Percentiles rank a stretch among this genome's conserved stretches.
These are phyloP conservation scores for Silurus aristotelis DNA, from an alignment of 2,797 vertebrate species.

Conservation along the genomic window DNA sequence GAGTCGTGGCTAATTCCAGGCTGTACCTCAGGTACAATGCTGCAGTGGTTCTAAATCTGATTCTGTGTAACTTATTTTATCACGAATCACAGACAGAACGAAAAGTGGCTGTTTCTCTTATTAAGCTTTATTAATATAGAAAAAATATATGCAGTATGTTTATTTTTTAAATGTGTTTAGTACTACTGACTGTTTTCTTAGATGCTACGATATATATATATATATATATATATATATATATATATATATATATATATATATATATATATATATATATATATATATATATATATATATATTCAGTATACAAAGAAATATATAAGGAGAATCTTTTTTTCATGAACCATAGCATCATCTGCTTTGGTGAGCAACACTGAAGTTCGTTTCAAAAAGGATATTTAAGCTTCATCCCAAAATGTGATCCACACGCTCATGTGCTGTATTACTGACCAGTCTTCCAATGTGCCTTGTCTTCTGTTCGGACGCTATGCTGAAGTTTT, in stretches of 20 bases:
- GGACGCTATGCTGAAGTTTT: constrained; percentile 39
- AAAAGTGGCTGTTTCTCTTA: constrained; percentile 18
- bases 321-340: background rate
- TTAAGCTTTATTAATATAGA: background rate
- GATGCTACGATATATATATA: background rate
- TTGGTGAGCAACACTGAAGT: constrained; percentile 65
- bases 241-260: too few species aligned
- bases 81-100: background rate
- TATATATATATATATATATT: too few species aligned
- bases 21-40: constrained; percentile 30
- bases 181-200: constrained; percentile 12
- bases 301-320: background rate
- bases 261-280: too few species aligned
- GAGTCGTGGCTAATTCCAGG: constrained; percentile 4
- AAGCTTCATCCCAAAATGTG: constrained; percentile 76
- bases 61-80: background rate
- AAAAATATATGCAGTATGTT: background rate
- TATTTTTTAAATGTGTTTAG: background rate
- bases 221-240: too few species aligned
- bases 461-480: constrained; percentile 31
- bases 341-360: background rate
- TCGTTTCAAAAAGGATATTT: constrained; percentile 51
- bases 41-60: background rate
- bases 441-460: constrained; percentile 23
- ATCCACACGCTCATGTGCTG: constrained; percentile 61